phyloP scores from a whole-genome alignment of 2,797 vertebrate genomes.

The Paguma larvata region DNA sequence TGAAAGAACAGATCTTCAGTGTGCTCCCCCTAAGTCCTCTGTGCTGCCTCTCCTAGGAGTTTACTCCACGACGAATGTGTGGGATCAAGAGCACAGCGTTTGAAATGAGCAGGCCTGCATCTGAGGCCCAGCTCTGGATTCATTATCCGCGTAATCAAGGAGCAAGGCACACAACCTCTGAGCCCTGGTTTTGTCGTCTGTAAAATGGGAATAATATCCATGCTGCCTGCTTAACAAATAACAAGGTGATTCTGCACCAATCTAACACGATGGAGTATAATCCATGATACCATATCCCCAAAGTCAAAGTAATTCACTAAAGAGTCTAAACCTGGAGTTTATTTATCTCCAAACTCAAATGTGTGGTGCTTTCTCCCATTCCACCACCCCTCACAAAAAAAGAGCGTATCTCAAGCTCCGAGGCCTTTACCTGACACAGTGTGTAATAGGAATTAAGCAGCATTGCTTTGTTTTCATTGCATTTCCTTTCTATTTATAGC shows the following conservation, averaged over 20 bases:
- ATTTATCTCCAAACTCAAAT: neutral
- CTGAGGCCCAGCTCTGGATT: neutral
- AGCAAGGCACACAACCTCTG: neutral
- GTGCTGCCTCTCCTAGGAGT: neutral
- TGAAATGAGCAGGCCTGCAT: neutral
- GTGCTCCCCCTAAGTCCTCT: neutral
- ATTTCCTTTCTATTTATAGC: constrained; percentile 32
- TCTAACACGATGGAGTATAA: neutral
- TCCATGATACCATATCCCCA: neutral
- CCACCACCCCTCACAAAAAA: neutral
- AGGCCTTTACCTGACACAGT: neutral
- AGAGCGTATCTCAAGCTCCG: neutral
- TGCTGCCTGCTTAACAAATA: neutral
- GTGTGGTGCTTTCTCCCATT: neutral
- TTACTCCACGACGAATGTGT: neutral
- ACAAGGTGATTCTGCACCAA: neutral
- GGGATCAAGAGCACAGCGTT: neutral
- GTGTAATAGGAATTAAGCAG: neutral
- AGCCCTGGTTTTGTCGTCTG: neutral
- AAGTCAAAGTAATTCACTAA: neutral
- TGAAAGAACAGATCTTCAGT: neutral
- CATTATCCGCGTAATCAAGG: neutral
- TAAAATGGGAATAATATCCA: neutral
- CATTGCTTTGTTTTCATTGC: neutral
- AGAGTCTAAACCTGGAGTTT: neutral